phyloP scores from a whole-genome alignment of 1,140 invertebrate species.

The Ditylenchus dipsaci region DNA sequence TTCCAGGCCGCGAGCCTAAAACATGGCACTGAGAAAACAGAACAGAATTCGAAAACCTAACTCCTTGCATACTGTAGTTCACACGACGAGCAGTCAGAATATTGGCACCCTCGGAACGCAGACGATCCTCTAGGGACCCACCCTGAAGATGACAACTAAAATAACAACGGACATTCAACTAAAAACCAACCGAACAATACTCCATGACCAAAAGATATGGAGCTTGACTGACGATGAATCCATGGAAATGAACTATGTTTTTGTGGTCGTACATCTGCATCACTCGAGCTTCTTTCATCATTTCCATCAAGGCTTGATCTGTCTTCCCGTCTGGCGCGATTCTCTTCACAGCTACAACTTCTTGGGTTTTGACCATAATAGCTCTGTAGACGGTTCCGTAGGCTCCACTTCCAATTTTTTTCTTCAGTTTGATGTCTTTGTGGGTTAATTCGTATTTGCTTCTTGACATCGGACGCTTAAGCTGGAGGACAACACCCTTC shows the following conservation, averaged over 20 bases:
- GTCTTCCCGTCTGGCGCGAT: constrained; percentile 45
- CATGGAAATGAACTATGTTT: constrained; percentile 50
- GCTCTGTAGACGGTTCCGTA: constrained; percentile 49
- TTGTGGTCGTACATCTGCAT: constrained; percentile 49
- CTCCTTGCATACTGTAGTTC: constrained; percentile 34
- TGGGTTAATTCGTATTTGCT: constrained; percentile 41
- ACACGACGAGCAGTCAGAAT: constrained; percentile 22
- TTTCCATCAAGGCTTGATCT: constrained; percentile 41
- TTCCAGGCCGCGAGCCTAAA: constrained; percentile 34
- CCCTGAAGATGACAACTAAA: constrained; percentile 21
- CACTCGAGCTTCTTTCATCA: constrained; percentile 51
- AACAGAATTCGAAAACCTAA: too few species aligned
- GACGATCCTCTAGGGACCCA: constrained; percentile 42
- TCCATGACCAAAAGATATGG: constrained; percentile 51
- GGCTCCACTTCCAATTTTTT: constrained; percentile 50
- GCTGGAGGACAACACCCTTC: constrained; percentile 8
- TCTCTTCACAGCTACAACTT: constrained; percentile 40
- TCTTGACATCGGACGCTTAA: constrained; percentile 33
- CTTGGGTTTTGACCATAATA: constrained; percentile 17
- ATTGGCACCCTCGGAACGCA: constrained; percentile 20
- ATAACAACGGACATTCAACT: background rate
- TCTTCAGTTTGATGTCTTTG: constrained; percentile 40
- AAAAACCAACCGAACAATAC: constrained; percentile 27
- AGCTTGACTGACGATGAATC: constrained; percentile 40
- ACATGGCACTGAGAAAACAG: too few species aligned